Conservation (phyloP, 2,888 invertebrate species). For the Tinea pellionella region DNA sequence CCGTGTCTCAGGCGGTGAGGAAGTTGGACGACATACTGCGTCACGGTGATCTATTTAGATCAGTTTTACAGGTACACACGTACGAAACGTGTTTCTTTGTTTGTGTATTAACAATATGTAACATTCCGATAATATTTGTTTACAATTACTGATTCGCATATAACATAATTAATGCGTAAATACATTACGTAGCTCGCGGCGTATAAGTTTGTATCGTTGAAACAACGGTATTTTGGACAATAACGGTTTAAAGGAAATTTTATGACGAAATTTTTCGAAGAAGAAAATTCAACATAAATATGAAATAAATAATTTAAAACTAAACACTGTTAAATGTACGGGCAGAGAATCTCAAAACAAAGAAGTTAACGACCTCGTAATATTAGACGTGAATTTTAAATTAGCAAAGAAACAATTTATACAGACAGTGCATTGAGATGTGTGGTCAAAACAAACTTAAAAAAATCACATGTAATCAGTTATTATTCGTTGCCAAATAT, state of each 20-base stretch:
- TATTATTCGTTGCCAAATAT: too few relatives aligned
- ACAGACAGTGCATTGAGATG: too few relatives aligned
- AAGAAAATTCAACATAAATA: too few relatives aligned
- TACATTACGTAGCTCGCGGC: neutral
- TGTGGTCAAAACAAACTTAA: too few relatives aligned
- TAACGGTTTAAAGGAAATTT: neutral
- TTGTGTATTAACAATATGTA: neutral
- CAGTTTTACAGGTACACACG: slow-evolving; percentile 71
- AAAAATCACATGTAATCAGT: too few relatives aligned
- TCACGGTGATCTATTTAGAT: slow-evolving; percentile 74
- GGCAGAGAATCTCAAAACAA: too few relatives aligned
- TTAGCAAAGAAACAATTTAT: too few relatives aligned
- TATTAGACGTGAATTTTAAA: too few relatives aligned
- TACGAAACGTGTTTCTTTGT: too few relatives aligned
- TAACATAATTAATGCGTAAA: neutral
- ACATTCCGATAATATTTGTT: neutral
- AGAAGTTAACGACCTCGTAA: too few relatives aligned
- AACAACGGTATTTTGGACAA: neutral
- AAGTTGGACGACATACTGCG: slow-evolving; percentile 72
- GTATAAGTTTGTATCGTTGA: neutral
- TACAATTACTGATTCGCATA: neutral
- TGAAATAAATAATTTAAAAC: too few relatives aligned
- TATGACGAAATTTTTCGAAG: neutral
- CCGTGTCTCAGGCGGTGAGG: slow-evolving; percentile 67
- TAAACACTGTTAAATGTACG: too few relatives aligned